These are phyloP conservation scores for Phasia obesa DNA, from an alignment of 2,888 invertebrate species.

Conservation along the genomic window DNA sequence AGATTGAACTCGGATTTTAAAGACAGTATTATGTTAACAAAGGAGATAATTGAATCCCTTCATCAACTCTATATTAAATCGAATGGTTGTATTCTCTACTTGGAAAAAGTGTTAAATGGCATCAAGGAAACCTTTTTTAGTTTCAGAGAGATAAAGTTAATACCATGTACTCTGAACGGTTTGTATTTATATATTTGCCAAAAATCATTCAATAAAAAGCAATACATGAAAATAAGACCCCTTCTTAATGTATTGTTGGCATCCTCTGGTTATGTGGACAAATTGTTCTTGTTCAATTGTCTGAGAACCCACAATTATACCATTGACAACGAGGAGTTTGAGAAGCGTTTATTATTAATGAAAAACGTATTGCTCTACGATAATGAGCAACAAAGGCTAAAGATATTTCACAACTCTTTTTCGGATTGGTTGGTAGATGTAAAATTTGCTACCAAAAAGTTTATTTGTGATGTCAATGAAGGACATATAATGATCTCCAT, in stretches of 20 bases:
- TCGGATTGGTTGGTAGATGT: conserved; percentile 97
- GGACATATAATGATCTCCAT: conserved; percentile 95
- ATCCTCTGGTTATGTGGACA: conserved; percentile 92
- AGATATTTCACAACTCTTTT: conserved; percentile 96
- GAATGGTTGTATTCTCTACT: conserved; percentile 94
- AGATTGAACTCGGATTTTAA: conserved; percentile 94
- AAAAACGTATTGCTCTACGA: conserved; percentile 84
- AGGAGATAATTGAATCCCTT: conserved; percentile 96
- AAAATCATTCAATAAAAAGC: conserved; percentile 93
- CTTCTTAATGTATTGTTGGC: conserved; percentile 94
- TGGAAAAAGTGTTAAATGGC: conserved; percentile 94
- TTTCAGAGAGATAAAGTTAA: conserved; percentile 94
- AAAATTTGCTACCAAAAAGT: conserved; percentile 98
- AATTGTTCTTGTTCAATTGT: conserved; percentile 91
- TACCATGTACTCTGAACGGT: conserved; percentile 97
- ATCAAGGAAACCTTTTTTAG: conserved; percentile 97
- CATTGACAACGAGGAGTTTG: conserved; percentile 91
- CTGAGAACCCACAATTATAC: conserved; percentile 90
- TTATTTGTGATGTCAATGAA: conserved; percentile 92
- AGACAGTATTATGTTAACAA: conserved; percentile 91
- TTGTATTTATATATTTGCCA: conserved; percentile 97
- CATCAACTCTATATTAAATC: conserved; percentile 98
- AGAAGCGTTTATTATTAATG: conserved; percentile 89
- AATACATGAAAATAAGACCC: conserved; percentile 93
- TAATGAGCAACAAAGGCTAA: conserved; percentile 78